Conservation (phyloP, 2,113 vertebrate species). For the Saguinus midas region DNA sequence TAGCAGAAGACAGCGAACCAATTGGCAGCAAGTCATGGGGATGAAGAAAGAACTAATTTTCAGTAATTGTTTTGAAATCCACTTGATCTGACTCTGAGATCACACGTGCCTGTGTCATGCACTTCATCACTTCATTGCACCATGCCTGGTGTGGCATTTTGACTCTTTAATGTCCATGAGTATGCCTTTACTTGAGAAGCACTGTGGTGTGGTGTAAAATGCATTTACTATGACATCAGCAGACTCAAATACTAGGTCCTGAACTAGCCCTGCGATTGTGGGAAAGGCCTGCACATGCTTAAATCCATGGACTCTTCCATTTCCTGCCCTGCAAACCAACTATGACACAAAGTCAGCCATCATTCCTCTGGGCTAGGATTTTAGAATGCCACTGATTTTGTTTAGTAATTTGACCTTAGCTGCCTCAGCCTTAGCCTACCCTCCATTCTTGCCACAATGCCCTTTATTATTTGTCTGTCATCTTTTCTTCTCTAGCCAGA, state of each 20-base stretch:
- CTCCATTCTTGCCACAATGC: not conserved
- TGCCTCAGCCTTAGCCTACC: not conserved
- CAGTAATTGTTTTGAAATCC: conserved; percentile 30
- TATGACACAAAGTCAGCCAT: not conserved
- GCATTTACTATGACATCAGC: not conserved
- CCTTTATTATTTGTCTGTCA: not conserved
- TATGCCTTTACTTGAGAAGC: not conserved
- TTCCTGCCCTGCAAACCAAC: not conserved
- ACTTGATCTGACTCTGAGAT: not conserved
- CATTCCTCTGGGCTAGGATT: not conserved
- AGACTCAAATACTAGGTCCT: not conserved
- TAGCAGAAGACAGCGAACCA: not conserved
- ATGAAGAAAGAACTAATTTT: conserved; percentile 5
- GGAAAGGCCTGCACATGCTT: not conserved
- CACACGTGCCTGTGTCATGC: not conserved
- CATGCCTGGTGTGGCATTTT: not conserved
- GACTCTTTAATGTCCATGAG: not conserved
- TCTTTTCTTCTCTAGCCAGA: not conserved
- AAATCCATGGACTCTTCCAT: not conserved
- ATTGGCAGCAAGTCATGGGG: not conserved
- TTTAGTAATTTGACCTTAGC: not conserved
- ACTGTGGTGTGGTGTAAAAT: not conserved
- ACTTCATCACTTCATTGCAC: not conserved
- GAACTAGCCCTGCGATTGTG: not conserved
- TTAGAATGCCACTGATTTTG: not conserved